Evolutionary conservation across 2,113 vertebrate species (phyloP), one percentile per base, ranked within the genome.

Genomic region (Phylloscopus whistleri): DNA sequence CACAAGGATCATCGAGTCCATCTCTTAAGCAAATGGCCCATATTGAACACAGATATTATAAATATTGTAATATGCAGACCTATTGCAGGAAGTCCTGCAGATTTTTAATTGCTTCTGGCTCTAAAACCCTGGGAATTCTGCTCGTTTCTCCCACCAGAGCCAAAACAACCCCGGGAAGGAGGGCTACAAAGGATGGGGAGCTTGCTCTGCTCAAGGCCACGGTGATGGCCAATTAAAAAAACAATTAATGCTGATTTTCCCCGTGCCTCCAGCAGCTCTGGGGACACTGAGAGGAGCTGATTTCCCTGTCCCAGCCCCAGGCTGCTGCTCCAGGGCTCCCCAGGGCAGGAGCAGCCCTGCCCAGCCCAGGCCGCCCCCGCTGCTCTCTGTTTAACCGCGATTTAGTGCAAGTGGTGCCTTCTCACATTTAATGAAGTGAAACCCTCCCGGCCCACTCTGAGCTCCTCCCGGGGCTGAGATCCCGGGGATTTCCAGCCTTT

Each of bases 371-470:
- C 90, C 85, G 72, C 49, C 92, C 89, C 97, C 49, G 90, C 69
- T 19, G 53, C 93, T 96, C 88, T 52, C 55, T 63, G 39, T 72
- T 95, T 85, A 93, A 94, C 21, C 41, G 66, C 83, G 95, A 95
- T 95, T 97, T 84, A 93, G 46, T 60, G 58, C 26, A 73, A 97
- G 91, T 62, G 95, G 96, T 27, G 87, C 89, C 96, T 97, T 97
- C 96, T 97, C 95, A 94, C 83, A 74, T 96, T 97, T 97, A 97
- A 97, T 96, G 97, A 97, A 97, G 97, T 93, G 66, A 96, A 97
- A 97, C 96, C 80, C 95, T 97, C 96, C 82, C 59, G 93, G 94
- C 87, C 95, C 92, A 88, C 68, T 15, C 55, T 18, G 82, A 96
- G 96, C 89, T 51, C 88, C n/a, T 95, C 55, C 93, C 90, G 62